Base-by-base conservation (phyloP, 2,888 invertebrate genomes). In the Machimus rusticus region DNA sequence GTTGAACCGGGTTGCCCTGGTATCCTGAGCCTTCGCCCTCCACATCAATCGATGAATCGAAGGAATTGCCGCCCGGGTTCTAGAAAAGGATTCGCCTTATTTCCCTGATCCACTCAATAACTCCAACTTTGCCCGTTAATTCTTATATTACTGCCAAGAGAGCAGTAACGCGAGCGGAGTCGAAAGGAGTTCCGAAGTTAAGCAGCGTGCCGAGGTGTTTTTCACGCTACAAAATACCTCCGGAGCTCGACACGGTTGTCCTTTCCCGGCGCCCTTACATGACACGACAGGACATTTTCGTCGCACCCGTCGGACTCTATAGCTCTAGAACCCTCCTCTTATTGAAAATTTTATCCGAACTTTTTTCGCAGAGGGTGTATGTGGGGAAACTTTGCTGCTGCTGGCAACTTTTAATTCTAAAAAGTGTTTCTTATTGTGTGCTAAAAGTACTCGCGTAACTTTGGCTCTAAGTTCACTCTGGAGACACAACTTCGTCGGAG, bases 361-460 rank as follows among this genome's bases (percentile, higher is more conserved):
- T 85, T 85, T 85, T 74, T 74, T 74, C 37, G 19, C 34, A 55
- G 46, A 28, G 66, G 66, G 66, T 28, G 66, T 81, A 55, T 66
- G 66, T 37, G 39, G n/a, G n/a, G 23, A 46, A 85, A 85, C 43
- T 85, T 85, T 85, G 74, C 85, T 74, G 66, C 66, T 84, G 85
- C 74, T 43, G 85, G 51, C 23, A 85, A 74, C 46, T 85, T 85
- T 85, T 74, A 85, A 74, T 85, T 74, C 74, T 46, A 85, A 85
- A 85, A 85, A 85, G 85, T 85, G 85, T 74, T 74, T 85, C 85
- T 74, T 85, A 85, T 85, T 85, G 85, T 85, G 74, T 85, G 74
- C 57, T 43, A 85, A 84, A 74, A 55, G 74, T 85, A 74, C 46
- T 16, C 74, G 43, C 28, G 74, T 66, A 85, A 85, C 85, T 85